These are phyloP conservation scores for Tragelaphus buxtoni DNA, from an alignment of 2,113 vertebrate genomes.

Conservation along the genomic window DNA sequence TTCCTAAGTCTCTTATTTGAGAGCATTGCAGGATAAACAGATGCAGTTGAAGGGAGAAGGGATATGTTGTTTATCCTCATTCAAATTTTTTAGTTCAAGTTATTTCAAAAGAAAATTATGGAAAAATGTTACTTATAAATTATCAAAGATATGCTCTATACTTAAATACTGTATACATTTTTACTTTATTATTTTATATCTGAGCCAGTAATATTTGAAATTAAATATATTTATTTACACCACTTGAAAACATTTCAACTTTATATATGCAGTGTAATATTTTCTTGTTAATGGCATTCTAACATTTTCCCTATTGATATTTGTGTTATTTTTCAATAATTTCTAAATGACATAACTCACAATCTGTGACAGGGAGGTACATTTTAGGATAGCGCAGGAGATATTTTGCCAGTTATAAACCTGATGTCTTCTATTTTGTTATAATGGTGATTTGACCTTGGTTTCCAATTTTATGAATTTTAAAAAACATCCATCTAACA, in stretches of 20 bases:
- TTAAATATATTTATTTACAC: neutral
- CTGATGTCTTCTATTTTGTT: neutral
- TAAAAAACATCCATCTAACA: constrained; percentile 20
- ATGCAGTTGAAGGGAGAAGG: neutral
- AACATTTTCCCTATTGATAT: neutral
- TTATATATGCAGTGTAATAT: neutral
- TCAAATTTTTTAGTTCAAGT: neutral
- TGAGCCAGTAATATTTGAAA: neutral
- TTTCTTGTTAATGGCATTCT: neutral
- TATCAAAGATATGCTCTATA: neutral
- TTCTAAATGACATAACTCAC: neutral
- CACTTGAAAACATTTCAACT: neutral
- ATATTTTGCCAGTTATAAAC: neutral
- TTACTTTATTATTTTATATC: neutral
- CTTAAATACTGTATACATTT: neutral
- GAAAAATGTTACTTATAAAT: neutral
- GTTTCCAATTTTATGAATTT: constrained; percentile 10
- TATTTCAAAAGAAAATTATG: neutral
- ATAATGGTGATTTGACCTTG: neutral
- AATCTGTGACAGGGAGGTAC: neutral
- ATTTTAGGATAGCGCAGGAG: neutral
- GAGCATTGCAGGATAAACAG: neutral
- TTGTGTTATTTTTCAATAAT: neutral
- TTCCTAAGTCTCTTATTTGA: neutral
- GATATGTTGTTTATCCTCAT: neutral